Evolutionary conservation across 2,888 invertebrate species (phyloP), one percentile per base, ranked within the genome.

Genomic region (Anticlea derivata): DNA sequence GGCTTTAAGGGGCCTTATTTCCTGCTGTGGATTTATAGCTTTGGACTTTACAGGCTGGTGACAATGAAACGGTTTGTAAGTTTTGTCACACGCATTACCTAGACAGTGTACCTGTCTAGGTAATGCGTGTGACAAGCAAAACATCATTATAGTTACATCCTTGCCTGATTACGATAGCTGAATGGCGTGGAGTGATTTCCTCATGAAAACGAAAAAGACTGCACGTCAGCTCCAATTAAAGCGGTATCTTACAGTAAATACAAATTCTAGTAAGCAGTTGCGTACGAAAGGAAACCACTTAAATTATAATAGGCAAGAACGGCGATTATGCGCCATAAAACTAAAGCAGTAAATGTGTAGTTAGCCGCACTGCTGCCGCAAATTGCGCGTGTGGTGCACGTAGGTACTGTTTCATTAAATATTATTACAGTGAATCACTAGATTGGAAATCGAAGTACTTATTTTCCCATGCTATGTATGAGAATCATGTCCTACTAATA

Each of bases 301-400:
- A 85, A 79, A 83, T 78, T 88, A 86, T 90, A 89, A 87, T 89
- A 88, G 85, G 87, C 84, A 76, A 72, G 48, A 48, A 33, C 40
- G 7, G 81, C 86, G 81, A 90, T 90, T 90, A 89, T 82, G 81
- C 55, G 66, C 73, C 78, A 81, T 90, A 90, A 88, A 89, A 17
- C 31, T 29, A 12, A 76, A 58, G 85, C 75, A 64, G 79, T 90
- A 90, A 90, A 90, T 78, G 69, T 80, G 85, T 88, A 80, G 88
- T 87, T 87, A 86, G 80, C 62, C 60, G 68, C 70, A 79, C 77
- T 83, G 53, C 68, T 60, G 63, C 51, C 51, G 73, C 66, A 78
- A 81, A 77, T 80, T 79, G 78, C 76, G 63, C 44, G 39, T 30
- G 37, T 39, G 44, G 22, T 24, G 39, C 43, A 17, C 17, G 17